These are phyloP conservation scores for Glossosoma conforme DNA, from an alignment of 1,140 invertebrate species.

Conservation along the genomic window DNA sequence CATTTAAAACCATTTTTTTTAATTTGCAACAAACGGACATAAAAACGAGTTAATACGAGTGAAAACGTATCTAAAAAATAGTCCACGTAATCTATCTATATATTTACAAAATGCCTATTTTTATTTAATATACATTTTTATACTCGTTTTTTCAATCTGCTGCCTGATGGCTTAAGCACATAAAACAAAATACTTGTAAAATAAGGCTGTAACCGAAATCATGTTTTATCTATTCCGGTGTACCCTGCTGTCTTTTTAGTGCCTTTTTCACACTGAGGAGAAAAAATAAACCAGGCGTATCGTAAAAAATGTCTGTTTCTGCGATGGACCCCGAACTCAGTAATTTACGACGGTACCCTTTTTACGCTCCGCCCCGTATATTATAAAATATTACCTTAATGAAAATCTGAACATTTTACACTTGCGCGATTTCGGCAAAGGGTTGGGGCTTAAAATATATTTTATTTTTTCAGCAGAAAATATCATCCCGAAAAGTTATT, in stretches of 20 bases:
- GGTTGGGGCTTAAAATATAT: no score
- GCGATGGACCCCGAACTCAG: slow-evolving; percentile 28
- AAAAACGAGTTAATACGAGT: no score
- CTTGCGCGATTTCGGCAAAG: slow-evolving; percentile 24
- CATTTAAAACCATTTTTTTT: no score
- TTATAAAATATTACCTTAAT: slow-evolving; percentile 34
- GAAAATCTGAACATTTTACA: slow-evolving; percentile 34
- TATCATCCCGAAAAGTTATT: slow-evolving; percentile 21
- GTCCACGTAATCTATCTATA: no score
- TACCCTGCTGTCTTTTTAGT: background rate
- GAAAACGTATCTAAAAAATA: no score
- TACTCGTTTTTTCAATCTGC: no score
- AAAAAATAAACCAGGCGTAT: slow-evolving; percentile 17
- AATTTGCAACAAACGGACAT: no score
- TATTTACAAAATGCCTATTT: no score
- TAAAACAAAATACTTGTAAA: no score
- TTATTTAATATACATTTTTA: no score
- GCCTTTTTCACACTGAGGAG: slow-evolving; percentile 1
- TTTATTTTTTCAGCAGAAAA: slow-evolving; percentile 18
- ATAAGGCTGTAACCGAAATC: no score
- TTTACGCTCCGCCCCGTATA: slow-evolving; percentile 27
- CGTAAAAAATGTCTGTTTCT: slow-evolving; percentile 31
- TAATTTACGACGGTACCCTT: slow-evolving; percentile 29
- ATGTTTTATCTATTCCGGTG: background rate
- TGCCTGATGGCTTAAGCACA: no score